Percentiles rank a stretch among this genome's conserved stretches.
These are phyloP conservation scores for Trogon melanurus DNA, from an alignment of 2,113 vertebrate species.

Conservation along the genomic window DNA sequence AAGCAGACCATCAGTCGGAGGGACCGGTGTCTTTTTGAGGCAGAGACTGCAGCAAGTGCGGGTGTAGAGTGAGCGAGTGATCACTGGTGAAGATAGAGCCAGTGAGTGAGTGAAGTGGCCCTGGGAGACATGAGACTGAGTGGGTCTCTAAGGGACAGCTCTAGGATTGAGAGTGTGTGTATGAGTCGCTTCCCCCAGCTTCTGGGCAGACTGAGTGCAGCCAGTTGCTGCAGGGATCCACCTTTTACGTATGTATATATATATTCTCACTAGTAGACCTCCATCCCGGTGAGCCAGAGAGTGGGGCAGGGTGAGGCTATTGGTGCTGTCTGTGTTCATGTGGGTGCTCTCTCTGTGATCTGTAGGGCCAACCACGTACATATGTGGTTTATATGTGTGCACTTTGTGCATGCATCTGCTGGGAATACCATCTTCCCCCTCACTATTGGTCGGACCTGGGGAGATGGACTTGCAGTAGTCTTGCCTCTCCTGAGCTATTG, in stretches of 20 bases:
- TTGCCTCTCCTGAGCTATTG: not conserved
- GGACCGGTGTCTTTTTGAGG: not conserved
- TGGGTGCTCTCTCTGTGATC: not conserved
- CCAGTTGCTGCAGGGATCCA: not conserved
- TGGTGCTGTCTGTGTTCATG: not conserved
- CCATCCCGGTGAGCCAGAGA: not conserved
- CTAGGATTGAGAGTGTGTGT: not conserved
- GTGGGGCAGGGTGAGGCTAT: not conserved
- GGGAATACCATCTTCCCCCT: not conserved
- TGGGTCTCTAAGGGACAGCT: not conserved
- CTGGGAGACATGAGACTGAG: not conserved
- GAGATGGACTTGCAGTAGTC: not conserved
- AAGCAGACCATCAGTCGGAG: not conserved
- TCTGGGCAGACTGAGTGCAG: not conserved
- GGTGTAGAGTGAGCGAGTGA: not conserved
- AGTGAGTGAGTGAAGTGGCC: not conserved
- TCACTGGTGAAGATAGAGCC: not conserved
- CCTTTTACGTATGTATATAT: not conserved
- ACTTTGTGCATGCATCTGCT: not conserved
- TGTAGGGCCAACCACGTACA: not conserved
- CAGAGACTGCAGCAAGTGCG: accelerated
- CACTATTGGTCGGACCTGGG: not conserved
- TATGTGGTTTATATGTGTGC: no score
- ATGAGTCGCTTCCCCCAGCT: not conserved
- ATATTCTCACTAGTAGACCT: not conserved